phyloP scores from a whole-genome alignment of 2,888 invertebrate species.

The Metallyticus violacea region DNA sequence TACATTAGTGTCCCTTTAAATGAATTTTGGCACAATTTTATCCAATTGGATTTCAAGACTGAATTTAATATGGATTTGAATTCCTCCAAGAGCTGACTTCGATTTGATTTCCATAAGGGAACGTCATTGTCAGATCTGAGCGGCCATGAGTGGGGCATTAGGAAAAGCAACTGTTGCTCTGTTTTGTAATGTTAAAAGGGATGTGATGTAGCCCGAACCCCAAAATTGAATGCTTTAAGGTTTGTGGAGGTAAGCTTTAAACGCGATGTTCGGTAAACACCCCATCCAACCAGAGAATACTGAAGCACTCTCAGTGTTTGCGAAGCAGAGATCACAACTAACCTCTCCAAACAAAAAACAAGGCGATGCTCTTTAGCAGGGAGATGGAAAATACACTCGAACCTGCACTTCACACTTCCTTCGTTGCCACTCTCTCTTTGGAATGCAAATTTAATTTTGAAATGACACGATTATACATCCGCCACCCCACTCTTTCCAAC shows the following conservation, averaged over 20 bases:
- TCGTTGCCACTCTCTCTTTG: neutral
- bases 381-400: neutral
- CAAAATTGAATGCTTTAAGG: neutral
- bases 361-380: neutral
- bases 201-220: neutral
- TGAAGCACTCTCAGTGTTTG: neutral
- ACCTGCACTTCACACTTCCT: neutral
- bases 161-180: neutral
- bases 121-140: too few relatives aligned
- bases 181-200: neutral
- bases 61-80: too few relatives aligned
- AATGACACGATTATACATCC: neutral
- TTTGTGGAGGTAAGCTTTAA: neutral
- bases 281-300: neutral
- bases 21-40: too few relatives aligned
- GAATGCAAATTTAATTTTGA: neutral
- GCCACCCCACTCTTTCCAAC: neutral
- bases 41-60: too few relatives aligned
- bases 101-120: too few relatives aligned
- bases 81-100: too few relatives aligned
- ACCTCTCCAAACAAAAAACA: neutral
- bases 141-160: too few relatives aligned
- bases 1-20: too few relatives aligned
- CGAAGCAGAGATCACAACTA: neutral
- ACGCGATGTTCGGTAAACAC: neutral